These are phyloP conservation scores for Calyptommatus sinebrachiatus DNA, from an alignment of 2,113 vertebrate genomes.

Conservation along the genomic window DNA sequence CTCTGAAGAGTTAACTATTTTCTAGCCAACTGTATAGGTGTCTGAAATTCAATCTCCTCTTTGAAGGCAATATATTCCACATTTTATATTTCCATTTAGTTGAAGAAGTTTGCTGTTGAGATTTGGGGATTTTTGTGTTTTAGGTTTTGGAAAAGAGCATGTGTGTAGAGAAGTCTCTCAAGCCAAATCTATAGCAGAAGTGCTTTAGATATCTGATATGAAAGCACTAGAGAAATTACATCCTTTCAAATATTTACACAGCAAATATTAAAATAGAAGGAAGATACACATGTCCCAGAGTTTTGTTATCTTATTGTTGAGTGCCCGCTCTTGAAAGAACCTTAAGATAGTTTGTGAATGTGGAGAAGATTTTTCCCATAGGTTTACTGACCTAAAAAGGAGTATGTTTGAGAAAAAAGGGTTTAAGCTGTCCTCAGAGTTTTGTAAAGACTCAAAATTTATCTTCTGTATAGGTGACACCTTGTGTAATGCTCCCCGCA, in stretches of 20 bases:
- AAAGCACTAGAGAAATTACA: slow-evolving; percentile 6
- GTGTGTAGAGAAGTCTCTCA: background rate
- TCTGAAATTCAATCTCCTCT: background rate
- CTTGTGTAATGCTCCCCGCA: too few relatives aligned
- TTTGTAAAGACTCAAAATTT: too few relatives aligned
- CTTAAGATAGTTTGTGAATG: background rate
- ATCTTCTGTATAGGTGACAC: too few relatives aligned
- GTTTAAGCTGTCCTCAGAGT: background rate
- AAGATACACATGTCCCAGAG: background rate
- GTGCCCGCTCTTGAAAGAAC: slow-evolving; percentile 24
- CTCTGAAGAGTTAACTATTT: background rate
- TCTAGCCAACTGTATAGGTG: background rate
- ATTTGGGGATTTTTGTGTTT: background rate
- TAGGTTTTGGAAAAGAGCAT: background rate
- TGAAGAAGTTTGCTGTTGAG: background rate
- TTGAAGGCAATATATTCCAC: background rate
- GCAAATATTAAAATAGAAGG: slow-evolving; percentile 1
- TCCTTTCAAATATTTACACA: background rate
- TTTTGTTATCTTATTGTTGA: background rate
- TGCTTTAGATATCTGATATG: background rate
- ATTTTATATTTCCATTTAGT: background rate
- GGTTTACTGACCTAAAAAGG: slow-evolving; percentile 19
- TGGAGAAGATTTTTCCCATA: background rate
- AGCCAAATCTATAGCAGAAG: background rate
- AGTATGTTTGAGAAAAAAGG: background rate